These are phyloP conservation scores for Agonopterix subpropinquella DNA, from an alignment of 2,888 invertebrate genomes.

Conservation along the genomic window DNA sequence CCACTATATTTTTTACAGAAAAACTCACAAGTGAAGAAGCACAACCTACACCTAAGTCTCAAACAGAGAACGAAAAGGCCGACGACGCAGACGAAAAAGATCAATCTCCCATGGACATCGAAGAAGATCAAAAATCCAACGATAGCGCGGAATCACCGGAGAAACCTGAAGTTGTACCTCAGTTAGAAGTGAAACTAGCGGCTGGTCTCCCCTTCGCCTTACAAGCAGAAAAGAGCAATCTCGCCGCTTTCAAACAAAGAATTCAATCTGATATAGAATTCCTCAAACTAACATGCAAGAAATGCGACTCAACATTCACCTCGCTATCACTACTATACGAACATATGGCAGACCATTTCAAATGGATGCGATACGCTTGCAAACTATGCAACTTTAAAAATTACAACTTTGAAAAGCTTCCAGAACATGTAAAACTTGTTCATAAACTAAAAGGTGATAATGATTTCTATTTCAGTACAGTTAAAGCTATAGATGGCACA, in stretches of 20 bases:
- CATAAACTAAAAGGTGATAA: conserved; percentile 77
- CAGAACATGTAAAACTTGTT: conserved; percentile 78
- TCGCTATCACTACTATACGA: conserved; percentile 69
- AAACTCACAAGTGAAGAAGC: background rate
- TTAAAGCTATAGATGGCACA: conserved; percentile 56
- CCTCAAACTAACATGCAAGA: conserved; percentile 61
- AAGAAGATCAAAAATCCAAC: conserved; percentile 26
- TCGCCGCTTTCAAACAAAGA: conserved; percentile 50
- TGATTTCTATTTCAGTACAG: conserved; percentile 67
- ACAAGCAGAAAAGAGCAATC: conserved; percentile 55
- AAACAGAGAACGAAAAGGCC: conserved; percentile 20
- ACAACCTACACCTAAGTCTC: conserved; percentile 11
- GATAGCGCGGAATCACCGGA: conserved; percentile 32
- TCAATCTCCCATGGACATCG: conserved; percentile 24
- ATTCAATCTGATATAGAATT: conserved; percentile 55
- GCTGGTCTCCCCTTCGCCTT: conserved; percentile 47
- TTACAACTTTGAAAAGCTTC: conserved; percentile 78
- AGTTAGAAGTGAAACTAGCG: conserved; percentile 17
- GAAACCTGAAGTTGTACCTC: conserved; percentile 15
- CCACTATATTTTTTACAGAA: background rate
- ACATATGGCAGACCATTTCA: conserved; percentile 80
- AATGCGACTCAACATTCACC: conserved; percentile 66
- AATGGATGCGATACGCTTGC: conserved; percentile 85
- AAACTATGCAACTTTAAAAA: conserved; percentile 83
- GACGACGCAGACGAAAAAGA: conserved; percentile 9